phyloP scores from a whole-genome alignment of 2,113 vertebrate species.

The Bujurquina vittata region DNA sequence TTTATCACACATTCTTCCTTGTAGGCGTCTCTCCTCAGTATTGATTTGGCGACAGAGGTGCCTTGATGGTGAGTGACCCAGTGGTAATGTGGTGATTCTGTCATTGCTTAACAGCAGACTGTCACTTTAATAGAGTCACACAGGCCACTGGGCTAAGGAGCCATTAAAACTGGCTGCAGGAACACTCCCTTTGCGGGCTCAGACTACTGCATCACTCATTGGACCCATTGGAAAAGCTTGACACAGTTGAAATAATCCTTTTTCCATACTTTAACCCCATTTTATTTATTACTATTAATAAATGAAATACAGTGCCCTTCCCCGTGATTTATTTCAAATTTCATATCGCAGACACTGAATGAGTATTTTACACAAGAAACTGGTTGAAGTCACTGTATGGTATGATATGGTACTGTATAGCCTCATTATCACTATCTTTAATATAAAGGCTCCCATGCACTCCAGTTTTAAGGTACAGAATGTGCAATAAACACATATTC shows the following conservation, averaged over 20 bases:
- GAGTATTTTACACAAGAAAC: neutral
- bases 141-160: constrained; percentile 43
- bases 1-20: constrained; percentile 31
- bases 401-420: constrained; percentile 29
- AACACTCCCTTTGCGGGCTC: constrained; percentile 39
- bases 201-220: constrained; percentile 3
- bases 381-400: constrained; percentile 3
- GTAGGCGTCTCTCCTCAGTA: constrained; percentile 32
- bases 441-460: constrained; percentile 58
- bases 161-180: constrained; percentile 44
- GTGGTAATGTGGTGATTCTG: constrained; percentile 65
- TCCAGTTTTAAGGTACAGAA: neutral
- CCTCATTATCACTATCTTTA: constrained; percentile 60
- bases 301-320: constrained; percentile 6
- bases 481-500: neutral
- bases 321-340: constrained; percentile 6
- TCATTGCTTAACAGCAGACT: constrained; percentile 62
- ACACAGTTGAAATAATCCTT: constrained; percentile 10
- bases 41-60: constrained; percentile 51
- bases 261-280: neutral
- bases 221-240: constrained; percentile 10
- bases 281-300: constrained; percentile 21
- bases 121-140: constrained; percentile 71
- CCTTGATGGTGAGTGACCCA: constrained; percentile 60
- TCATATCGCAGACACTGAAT: constrained; percentile 15